Conservation (phyloP, 2,113 vertebrate genomes). For the Phylloscopus trochiloides region DNA sequence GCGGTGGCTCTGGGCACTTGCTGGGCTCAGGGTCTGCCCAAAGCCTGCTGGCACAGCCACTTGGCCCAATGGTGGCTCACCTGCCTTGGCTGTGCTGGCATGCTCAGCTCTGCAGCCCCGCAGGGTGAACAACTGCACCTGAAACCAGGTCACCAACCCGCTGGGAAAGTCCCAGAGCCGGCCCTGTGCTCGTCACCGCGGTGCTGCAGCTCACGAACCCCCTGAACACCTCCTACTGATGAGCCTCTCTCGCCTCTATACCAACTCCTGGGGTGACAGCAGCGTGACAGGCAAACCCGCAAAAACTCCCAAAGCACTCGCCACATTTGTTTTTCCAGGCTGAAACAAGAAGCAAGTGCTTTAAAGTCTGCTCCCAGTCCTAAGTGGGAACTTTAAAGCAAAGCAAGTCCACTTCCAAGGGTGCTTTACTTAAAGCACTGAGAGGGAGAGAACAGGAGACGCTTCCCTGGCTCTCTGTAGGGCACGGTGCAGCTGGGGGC, state of each 20-base stretch:
- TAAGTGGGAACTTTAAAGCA: not conserved
- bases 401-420: not conserved
- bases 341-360: not conserved
- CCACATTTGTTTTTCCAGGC: not conserved
- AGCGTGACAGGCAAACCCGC: not conserved
- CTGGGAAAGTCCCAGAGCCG: not conserved
- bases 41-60: not conserved
- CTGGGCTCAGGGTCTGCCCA: not conserved
- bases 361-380: not conserved
- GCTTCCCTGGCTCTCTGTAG: not conserved
- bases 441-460: not conserved
- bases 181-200: not conserved
- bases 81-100: accelerated
- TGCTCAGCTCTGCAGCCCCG: not conserved
- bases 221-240: not conserved
- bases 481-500: not conserved
- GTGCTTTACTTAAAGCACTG: not conserved
- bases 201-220: not conserved
- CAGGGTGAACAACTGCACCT: not conserved
- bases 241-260: not conserved
- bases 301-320: not conserved
- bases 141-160: conserved; percentile 32
- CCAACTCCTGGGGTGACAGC: not conserved
- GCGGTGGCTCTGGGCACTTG: not conserved
- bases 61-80: not conserved